phyloP scores from a whole-genome alignment of 1,140 invertebrate genomes.

The honey bee (Apis mellifera) region Amel_HAv3.1 CM009944.2:6932001-6932500 shows the following conservation, averaged over 20 bases:
- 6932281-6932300: slow-evolving; percentile 14
- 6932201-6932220: neutral
- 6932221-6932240: slow-evolving; percentile 2
- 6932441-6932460: slow-evolving; percentile 63
- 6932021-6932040: too few relatives aligned
- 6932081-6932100: too few relatives aligned
- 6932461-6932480: slow-evolving; percentile 31
- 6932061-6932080: too few relatives aligned
- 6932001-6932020: too few relatives aligned
- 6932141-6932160: neutral
- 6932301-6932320: slow-evolving; percentile 38
- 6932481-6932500: slow-evolving; percentile 56
- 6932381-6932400: slow-evolving; percentile 60
- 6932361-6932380: slow-evolving; percentile 59
- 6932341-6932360: slow-evolving; percentile 59
- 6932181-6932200: neutral
- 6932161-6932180: neutral
- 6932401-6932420: slow-evolving; percentile 60
- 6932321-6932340: slow-evolving; percentile 52
- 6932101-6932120: neutral
- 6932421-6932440: slow-evolving; percentile 63
- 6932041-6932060: too few relatives aligned
- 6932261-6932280: neutral
- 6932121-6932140: too few relatives aligned
- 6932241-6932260: neutral